These are phyloP conservation scores for Platycercus adscitus DNA, from an alignment of 2,113 vertebrate genomes.

Conservation along the genomic window DNA sequence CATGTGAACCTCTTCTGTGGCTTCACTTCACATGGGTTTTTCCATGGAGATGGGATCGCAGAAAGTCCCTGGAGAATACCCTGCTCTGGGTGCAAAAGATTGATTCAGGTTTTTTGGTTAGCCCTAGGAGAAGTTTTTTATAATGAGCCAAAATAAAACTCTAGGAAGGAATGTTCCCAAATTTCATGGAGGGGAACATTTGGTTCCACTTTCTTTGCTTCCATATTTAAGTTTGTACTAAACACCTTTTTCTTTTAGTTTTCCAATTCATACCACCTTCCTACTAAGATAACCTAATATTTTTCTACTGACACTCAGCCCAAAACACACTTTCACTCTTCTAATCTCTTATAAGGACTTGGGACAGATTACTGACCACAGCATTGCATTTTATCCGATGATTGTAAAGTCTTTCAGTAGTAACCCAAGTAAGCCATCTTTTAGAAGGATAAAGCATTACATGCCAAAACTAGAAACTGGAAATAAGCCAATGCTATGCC, in stretches of 20 bases:
- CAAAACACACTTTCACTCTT: not conserved
- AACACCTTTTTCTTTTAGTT: not conserved
- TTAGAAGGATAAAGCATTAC: not conserved
- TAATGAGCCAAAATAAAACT: not conserved
- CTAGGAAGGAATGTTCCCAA: not conserved
- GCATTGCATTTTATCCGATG: not conserved
- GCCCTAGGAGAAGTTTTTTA: not conserved
- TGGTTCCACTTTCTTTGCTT: not conserved
- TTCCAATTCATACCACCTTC: not conserved
- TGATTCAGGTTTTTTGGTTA: not conserved
- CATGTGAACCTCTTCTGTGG: not conserved
- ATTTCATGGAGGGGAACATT: not conserved
- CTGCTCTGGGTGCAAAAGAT: not conserved
- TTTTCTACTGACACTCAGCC: not conserved
- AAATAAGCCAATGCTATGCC: not conserved
- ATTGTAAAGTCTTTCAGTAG: not conserved
- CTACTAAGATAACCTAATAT: not conserved
- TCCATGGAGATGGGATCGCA: not conserved
- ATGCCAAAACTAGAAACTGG: not conserved
- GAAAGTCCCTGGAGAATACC: not conserved
- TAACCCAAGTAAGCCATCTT: not conserved
- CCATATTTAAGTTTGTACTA: not conserved
- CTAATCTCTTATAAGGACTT: not conserved
- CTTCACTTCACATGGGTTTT: slow-evolving; percentile 7
- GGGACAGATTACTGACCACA: not conserved